phyloP scores from a whole-genome alignment of 1,140 invertebrate species.

The Saccostrea cuccullata region DNA sequence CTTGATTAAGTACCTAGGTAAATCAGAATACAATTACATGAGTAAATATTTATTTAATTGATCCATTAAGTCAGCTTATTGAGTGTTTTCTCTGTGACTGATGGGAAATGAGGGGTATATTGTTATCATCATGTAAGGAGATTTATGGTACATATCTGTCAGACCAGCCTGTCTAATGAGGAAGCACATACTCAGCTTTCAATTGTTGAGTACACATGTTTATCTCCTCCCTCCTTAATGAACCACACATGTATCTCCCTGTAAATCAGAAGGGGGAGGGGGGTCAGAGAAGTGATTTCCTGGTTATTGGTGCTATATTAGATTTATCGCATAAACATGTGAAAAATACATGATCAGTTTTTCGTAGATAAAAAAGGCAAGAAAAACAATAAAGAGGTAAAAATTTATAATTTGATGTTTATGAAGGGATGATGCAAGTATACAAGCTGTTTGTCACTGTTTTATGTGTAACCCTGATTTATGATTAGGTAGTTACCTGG shows the following conservation, averaged over 20 bases:
- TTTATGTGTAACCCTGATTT: not conserved
- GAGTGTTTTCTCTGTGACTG: too few relatives aligned
- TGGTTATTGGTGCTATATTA: not conserved
- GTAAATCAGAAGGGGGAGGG: not conserved
- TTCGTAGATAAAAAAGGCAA: too few relatives aligned
- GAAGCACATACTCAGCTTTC: not conserved
- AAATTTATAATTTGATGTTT: not conserved
- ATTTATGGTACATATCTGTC: not conserved
- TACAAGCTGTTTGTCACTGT: not conserved
- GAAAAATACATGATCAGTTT: too few relatives aligned
- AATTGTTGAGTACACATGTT: slow-evolving; percentile 16
- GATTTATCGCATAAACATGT: too few relatives aligned
- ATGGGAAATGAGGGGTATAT: too few relatives aligned
- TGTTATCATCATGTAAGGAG: not conserved
- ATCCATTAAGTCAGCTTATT: too few relatives aligned
- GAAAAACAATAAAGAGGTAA: not conserved
- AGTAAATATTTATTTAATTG: too few relatives aligned
- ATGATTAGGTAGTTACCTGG: not conserved
- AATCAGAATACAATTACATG: too few relatives aligned
- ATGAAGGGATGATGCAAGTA: not conserved
- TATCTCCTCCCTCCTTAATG: not conserved
- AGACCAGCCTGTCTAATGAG: not conserved
- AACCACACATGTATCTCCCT: not conserved
- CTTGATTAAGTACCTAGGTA: too few relatives aligned
- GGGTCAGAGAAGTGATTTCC: not conserved